A percentile compares a stretch with the other conserved stretches of the same genome.
phyloP scores from a whole-genome alignment of 2,888 invertebrate species.

The Dynastes grantii region DNA sequence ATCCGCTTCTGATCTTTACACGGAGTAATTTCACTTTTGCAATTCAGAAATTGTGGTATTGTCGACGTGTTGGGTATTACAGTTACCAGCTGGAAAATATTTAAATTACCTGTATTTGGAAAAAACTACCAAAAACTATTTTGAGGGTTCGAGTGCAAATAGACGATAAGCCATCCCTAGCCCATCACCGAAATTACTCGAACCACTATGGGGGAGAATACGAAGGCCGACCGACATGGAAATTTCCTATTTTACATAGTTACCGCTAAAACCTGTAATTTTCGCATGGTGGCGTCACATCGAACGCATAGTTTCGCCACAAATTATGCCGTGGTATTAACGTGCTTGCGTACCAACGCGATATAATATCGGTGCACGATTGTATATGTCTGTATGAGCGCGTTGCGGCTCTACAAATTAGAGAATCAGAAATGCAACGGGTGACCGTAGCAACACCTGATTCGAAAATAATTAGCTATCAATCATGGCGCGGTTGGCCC shows the following conservation, averaged over 20 bases:
- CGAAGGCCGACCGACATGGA: too few relatives aligned
- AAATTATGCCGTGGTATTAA: constrained; percentile 17
- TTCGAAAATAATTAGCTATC: constrained; percentile 52
- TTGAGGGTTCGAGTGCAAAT: too few relatives aligned
- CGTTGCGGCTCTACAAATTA: constrained; percentile 18
- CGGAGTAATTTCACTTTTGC: too few relatives aligned
- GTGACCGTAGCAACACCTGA: constrained; percentile 40
- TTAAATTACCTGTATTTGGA: too few relatives aligned
- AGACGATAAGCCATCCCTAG: too few relatives aligned
- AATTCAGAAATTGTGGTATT: too few relatives aligned
- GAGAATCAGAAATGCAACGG: constrained; percentile 26
- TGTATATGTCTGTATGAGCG: neutral
- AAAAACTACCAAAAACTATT: too few relatives aligned
- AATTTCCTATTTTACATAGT: constrained; percentile 3
- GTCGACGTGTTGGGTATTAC: too few relatives aligned
- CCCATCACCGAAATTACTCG: too few relatives aligned
- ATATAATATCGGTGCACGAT: neutral
- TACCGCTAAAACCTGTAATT: constrained; percentile 9
- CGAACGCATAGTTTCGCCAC: constrained; percentile 14
- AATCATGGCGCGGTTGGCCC: constrained; percentile 40
- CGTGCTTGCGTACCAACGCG: neutral
- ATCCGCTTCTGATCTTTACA: too few relatives aligned
- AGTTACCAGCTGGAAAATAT: too few relatives aligned
- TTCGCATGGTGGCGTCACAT: constrained; percentile 2
- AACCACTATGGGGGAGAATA: too few relatives aligned